Base-by-base conservation (phyloP, 2,113 vertebrate species). In the Eleginops maclovinus region DNA sequence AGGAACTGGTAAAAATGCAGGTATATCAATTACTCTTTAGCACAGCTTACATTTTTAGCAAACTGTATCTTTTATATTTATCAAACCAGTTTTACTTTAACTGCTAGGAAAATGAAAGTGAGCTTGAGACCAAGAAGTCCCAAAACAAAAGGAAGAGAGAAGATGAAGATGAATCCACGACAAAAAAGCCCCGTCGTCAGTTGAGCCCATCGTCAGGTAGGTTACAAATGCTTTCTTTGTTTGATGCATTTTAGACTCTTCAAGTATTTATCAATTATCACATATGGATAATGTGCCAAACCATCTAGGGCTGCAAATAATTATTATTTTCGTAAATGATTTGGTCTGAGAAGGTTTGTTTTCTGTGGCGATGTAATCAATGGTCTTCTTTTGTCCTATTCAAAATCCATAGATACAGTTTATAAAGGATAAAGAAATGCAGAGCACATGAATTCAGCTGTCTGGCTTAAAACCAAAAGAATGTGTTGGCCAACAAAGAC, bases 1-100 rank as follows among this genome's bases (percentile, higher is more conserved):
- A 94, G 64, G 93, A 94, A 41, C 82, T 95, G 13, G 15, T 87
- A 19, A 94, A 93, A 56, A 95, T 94, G 92, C 88, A 93, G 92
- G 93, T 94, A 84, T 44, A 14, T 46, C 4, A 62, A 31, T 54
- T 28, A 1, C 17, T 50, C 3, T 4, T 21, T 36, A 36, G 1
- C 56, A 26, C 4, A 14, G 4, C 1, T 63, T 56, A 1, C 0
- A 13, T 19, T 31, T 54, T 40, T 36, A 22, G 14, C 8, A 8
- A 47, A 16, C 24, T 55, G 26, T 26, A 17, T 9, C 66, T 58
- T 19, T 54, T 16, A n/a, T 1, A 40, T 1, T 53, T 4, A 24
- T 43, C 2, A 7, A 69, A 1, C 4, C 53, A 14, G 4, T 19
- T 41, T 49, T 4, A 47, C 75, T 65, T 51, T 60, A 17, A 43